These are phyloP conservation scores for Plebejus anna DNA, from an alignment of 2,888 invertebrate genomes.

Conservation along the genomic window DNA sequence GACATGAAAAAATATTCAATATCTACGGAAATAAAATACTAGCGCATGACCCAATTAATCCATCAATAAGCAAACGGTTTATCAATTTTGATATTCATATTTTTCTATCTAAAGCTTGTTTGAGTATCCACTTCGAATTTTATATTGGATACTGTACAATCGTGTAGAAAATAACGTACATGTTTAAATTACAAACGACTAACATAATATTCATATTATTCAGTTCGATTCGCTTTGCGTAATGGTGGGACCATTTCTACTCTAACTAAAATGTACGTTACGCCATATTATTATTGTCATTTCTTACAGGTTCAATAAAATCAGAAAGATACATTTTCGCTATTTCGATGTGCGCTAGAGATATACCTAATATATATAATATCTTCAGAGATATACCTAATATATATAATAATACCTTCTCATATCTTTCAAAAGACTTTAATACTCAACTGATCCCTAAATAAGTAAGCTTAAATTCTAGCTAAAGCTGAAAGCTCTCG, in stretches of 20 bases:
- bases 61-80: neutral
- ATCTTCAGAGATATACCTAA: neutral
- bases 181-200: conserved; percentile 11
- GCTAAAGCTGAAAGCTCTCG: neutral
- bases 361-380: neutral
- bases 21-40: conserved; percentile 20
- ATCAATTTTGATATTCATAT: neutral
- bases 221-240: conserved; percentile 24
- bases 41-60: conserved; percentile 8
- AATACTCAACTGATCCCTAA: too few species aligned
- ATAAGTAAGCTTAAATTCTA: conserved; percentile 6
- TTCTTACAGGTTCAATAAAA: conserved; percentile 7
- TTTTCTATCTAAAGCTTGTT: neutral
- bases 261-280: conserved; percentile 15
- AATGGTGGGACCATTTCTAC: neutral
- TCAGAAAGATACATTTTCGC: neutral
- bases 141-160: neutral
- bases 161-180: neutral
- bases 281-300: conserved; percentile 16
- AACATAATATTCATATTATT: conserved; percentile 21
- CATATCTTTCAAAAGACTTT: neutral
- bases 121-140: neutral
- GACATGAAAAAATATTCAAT: neutral
- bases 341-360: neutral
- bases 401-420: neutral